Base-by-base conservation (phyloP, 2,888 invertebrate genomes). In the Pyrgus malvae region DNA sequence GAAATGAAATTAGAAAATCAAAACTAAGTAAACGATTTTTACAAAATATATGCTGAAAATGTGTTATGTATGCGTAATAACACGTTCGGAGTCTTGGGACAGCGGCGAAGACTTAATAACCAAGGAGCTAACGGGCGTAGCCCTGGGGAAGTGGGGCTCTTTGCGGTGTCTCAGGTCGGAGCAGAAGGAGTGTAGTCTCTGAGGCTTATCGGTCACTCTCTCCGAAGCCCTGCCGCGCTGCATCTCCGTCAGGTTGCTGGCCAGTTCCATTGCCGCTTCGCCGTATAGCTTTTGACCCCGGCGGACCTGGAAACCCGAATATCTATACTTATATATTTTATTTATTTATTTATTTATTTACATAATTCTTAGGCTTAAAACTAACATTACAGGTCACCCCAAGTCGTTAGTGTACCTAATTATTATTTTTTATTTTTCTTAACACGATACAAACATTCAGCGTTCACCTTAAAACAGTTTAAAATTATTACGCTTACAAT, bases 261-360 rank as follows among this genome's bases (percentile, higher is more conserved):
- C 86, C 6, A 88, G 60, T 29, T 86, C 84, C 0, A 80, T 72
- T 0, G 87, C 86, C 1, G 88, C 88, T 40, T 82, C 81, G 1
- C 86, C 82, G 62, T 83, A 89, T 6, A 86, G 58, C 25, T 68
- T 68, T 33, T 89, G 84, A 0, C 88, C 86, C 1, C 65, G 74
- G 16, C 69, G 76, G 0, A 89, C 82, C 89, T 90, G 64, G 44
- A 33, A n/a, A n/a, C n/a, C n/a, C n/a, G n/a, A n/a, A n/a, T n/a
- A n/a, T n/a, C n/a, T n/a, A n/a, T n/a, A n/a, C n/a, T n/a, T n/a
- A n/a, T n/a, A n/a, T n/a, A n/a, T n/a, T n/a, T n/a, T n/a, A n/a
- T n/a, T n/a, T n/a, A n/a, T n/a, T n/a, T n/a, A n/a, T n/a, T n/a
- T n/a, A n/a, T n/a, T n/a, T n/a, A n/a, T n/a, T n/a, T n/a, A n/a